Evolutionary conservation across 92 coral and sea anemone species (phyloP).

Genomic region (Actinernus sp.): DNA sequence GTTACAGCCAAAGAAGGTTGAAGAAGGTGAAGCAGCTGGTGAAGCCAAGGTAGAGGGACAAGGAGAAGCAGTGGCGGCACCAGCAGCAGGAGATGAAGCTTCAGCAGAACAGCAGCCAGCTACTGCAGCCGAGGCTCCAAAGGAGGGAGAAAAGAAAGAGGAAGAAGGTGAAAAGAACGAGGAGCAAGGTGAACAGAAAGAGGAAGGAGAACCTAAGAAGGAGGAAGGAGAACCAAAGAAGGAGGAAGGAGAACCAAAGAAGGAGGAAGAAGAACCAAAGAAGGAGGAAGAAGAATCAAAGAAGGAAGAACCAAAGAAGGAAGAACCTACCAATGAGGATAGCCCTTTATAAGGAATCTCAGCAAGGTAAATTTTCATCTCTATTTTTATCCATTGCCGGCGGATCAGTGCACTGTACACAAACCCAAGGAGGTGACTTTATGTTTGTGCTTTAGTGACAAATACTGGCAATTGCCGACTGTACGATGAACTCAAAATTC

Average conservation of each 20-base stretch:
- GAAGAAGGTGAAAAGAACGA: conserved; percentile 12
- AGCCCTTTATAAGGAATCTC: no score
- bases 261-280: neutral
- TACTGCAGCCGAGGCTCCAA: conserved; percentile 6
- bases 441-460: no score
- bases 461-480: no score
- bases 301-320: neutral
- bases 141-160: conserved; percentile 20
- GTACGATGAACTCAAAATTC: no score
- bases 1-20: conserved; percentile 1
- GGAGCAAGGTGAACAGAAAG: neutral
- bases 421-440: no score
- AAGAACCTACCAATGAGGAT: neutral
- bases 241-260: neutral
- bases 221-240: conserved; percentile 1
- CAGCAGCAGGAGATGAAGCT: conserved; percentile 25
- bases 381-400: no score
- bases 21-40: conserved; percentile 32
- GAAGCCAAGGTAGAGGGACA: conserved; percentile 42
- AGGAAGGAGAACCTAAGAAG: conserved; percentile 1
- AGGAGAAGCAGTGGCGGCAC: conserved; percentile 10
- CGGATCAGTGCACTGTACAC: no score
- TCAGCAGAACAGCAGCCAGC: conserved; percentile 7
- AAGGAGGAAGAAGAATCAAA: conserved; percentile 7
- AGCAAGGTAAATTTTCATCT: no score